These are phyloP conservation scores for Cotesia vestalis DNA, from an alignment of 1,140 invertebrate genomes.

Conservation along the genomic window DNA sequence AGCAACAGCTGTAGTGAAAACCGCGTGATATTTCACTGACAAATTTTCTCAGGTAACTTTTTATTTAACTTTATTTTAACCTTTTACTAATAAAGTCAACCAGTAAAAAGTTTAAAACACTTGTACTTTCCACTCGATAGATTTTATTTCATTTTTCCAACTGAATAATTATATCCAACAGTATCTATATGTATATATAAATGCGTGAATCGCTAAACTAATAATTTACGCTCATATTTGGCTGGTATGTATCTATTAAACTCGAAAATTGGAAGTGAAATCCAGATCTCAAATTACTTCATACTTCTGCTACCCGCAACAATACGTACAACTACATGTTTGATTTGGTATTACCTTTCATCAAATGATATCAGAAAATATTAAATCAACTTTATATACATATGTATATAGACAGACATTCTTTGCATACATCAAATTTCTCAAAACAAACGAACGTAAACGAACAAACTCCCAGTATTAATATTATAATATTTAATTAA, in stretches of 20 bases:
- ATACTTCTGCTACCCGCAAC: neutral
- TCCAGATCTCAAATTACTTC: neutral
- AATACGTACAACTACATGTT: neutral
- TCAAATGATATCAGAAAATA: too few relatives aligned
- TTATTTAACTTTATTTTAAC: neutral
- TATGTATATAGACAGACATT: too few relatives aligned
- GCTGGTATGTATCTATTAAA: slow-evolving; percentile 12
- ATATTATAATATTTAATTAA: too few relatives aligned
- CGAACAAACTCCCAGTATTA: too few relatives aligned
- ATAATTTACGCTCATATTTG: neutral
- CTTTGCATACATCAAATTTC: too few relatives aligned
- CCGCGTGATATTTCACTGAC: slow-evolving; percentile 22
- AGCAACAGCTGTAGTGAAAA: slow-evolving; percentile 25
- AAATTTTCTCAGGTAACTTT: neutral
- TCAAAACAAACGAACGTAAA: too few relatives aligned
- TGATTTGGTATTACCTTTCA: neutral
- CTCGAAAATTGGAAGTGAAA: slow-evolving; percentile 6
- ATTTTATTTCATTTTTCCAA: too few relatives aligned
- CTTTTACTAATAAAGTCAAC: slow-evolving; percentile 12
- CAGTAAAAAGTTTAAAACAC: neutral
- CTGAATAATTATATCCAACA: too few relatives aligned
- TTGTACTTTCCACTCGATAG: too few relatives aligned
- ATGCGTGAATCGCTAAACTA: neutral
- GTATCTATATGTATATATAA: neutral
- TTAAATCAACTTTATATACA: too few relatives aligned